Evolutionary conservation across 2,888 invertebrate species (phyloP).

Genomic region (Agrotis ipsilon): DNA sequence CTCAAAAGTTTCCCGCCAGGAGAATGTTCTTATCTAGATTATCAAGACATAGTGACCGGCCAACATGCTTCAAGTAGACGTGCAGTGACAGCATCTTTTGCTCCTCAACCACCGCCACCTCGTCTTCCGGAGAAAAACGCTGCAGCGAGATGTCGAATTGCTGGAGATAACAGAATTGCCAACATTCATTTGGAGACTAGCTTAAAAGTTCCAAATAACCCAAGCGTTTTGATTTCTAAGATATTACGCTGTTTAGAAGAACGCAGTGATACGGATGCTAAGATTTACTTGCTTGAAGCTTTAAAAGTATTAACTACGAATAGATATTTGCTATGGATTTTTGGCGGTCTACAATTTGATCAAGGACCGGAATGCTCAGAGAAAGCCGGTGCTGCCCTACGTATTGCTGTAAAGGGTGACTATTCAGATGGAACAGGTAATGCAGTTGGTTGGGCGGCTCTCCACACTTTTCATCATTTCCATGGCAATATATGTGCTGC

Average conservation of each 20-base stretch:
- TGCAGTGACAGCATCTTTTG: constrained; percentile 85
- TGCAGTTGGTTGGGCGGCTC: constrained; percentile 85
- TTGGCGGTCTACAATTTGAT: constrained; percentile 80
- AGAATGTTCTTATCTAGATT: constrained; percentile 78
- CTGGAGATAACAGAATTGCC: constrained; percentile 78
- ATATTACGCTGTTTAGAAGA: constrained; percentile 81
- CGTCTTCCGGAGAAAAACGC: constrained; percentile 71
- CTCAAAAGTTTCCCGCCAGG: constrained; percentile 83
- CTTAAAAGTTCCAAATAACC: constrained; percentile 73
- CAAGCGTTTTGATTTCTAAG: constrained; percentile 78
- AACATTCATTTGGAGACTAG: constrained; percentile 73
- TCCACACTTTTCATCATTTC: constrained; percentile 81
- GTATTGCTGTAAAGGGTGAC: constrained; percentile 83
- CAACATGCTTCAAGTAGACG: constrained; percentile 84
- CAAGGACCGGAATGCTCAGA: constrained; percentile 70
- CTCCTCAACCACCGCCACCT: constrained; percentile 78
- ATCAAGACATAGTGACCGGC: constrained; percentile 83
- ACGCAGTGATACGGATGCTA: constrained; percentile 75
- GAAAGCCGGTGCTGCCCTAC: constrained; percentile 79
- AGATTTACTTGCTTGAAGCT: constrained; percentile 75
- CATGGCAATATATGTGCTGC: constrained; percentile 75
- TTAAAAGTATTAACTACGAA: constrained; percentile 76
- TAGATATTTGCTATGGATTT: constrained; percentile 83
- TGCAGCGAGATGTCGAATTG: constrained; percentile 78
- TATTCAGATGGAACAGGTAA: constrained; percentile 82